Percentiles rank a stretch among this genome's conserved stretches.
Conservation (phyloP, 2,797 vertebrate genomes). For the Schizopygopsis pylzovi region DNA sequence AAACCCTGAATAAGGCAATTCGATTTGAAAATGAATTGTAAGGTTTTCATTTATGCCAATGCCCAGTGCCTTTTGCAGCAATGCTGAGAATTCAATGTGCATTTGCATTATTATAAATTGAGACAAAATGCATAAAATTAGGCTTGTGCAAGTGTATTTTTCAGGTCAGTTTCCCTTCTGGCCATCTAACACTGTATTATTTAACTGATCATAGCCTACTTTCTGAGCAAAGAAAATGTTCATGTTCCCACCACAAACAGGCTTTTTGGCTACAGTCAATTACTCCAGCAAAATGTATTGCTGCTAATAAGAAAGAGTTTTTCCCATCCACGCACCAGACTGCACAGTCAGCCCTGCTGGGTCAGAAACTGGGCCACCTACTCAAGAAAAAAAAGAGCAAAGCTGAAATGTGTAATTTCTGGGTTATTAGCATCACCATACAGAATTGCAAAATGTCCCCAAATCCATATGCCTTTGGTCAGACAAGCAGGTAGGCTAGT, state of each 20-base stretch:
- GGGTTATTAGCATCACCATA: slow-evolving; percentile 7
- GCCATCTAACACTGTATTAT: background rate
- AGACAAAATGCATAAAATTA: too few species aligned
- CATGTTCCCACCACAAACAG: slow-evolving; percentile 66
- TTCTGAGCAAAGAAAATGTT: slow-evolving; percentile 53
- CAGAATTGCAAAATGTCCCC: background rate
- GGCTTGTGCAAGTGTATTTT: background rate
- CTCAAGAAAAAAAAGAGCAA: background rate
- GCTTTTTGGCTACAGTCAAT: slow-evolving; percentile 72
- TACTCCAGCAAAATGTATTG: slow-evolving; percentile 69
- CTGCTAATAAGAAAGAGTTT: slow-evolving; percentile 67
- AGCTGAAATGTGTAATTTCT: background rate
- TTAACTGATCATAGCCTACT: background rate
- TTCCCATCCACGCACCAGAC: slow-evolving; percentile 52
- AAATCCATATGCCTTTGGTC: background rate
- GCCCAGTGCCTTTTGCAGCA: background rate
- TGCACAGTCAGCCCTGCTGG: slow-evolving; percentile 16
- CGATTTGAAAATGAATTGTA: background rate
- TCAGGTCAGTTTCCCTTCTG: background rate
- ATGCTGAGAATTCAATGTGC: background rate
- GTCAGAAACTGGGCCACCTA: slow-evolving; percentile 5
- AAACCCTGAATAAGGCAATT: background rate
- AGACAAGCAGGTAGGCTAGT: background rate
- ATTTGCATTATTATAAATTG: background rate
- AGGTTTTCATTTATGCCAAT: background rate